Evolutionary conservation across 2,113 vertebrate species (phyloP).

Genomic region (Aldabrachelys gigantea): DNA sequence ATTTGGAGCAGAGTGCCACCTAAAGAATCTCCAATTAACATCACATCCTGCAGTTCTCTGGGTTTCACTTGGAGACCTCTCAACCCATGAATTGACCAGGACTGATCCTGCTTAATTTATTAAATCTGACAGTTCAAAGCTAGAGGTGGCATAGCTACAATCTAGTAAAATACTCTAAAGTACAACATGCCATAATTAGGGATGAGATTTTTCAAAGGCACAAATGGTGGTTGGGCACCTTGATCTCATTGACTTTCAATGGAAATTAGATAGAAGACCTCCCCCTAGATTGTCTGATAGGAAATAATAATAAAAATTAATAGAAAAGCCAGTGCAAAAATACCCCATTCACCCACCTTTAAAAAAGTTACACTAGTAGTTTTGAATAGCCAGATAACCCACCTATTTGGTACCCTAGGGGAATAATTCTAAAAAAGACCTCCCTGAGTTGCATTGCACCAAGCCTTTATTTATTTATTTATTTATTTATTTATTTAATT

Average conservation of each 20-base stretch:
- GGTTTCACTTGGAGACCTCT: background rate
- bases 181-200: background rate
- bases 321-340: background rate
- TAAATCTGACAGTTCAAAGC: background rate
- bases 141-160: background rate
- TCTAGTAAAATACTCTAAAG: background rate
- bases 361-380: background rate
- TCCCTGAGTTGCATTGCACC: background rate
- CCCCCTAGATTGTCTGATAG: background rate
- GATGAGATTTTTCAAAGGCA: background rate
- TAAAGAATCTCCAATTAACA: background rate
- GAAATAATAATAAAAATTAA: background rate
- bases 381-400: background rate
- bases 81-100: background rate
- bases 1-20: background rate
- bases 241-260: background rate
- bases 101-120: background rate
- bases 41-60: rapidly evolving
- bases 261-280: background rate
- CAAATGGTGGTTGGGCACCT: background rate
- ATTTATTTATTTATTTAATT: background rate
- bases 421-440: background rate
- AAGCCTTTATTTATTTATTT: background rate
- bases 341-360: background rate
- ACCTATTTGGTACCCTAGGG: background rate